A percentile compares a stretch with the other conserved stretches of the same genome.
These are phyloP conservation scores for Dendrophyllia cribrosa DNA, from an alignment of 64 coral and sea anemone genomes.

Conservation along the genomic window DNA sequence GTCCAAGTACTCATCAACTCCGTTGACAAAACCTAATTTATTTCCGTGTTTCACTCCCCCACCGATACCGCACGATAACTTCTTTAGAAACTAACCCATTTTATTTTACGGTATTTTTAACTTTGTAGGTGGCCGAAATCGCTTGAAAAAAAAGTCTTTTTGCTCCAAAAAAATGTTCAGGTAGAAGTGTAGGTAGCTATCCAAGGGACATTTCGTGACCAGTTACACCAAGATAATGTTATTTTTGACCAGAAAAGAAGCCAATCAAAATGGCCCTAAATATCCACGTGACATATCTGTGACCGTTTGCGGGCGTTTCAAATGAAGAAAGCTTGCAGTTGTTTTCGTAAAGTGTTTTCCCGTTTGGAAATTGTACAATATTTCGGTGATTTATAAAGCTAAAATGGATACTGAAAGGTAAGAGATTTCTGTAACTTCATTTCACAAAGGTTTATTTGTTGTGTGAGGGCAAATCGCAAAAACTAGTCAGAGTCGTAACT, in stretches of 20 bases:
- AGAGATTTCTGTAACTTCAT: background rate
- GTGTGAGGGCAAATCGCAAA: background rate
- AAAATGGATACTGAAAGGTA: conserved; percentile 77
- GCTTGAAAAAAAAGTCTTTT: no score
- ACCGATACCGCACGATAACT: no score
- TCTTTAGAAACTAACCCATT: no score
- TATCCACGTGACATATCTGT: conserved; percentile 24
- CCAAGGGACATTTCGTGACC: background rate
- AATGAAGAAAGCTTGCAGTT: background rate
- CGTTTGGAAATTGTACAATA: background rate
- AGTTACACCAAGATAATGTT: background rate
- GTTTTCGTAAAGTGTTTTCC: background rate
- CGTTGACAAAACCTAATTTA: no score
- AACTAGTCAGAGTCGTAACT: background rate
- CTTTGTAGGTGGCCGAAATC: no score
- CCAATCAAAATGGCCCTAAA: conserved; percentile 22
- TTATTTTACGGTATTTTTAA: no score
- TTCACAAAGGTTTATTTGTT: background rate
- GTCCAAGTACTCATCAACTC: no score
- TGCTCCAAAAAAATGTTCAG: no score
- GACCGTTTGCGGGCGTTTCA: conserved; percentile 78
- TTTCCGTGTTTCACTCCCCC: no score
- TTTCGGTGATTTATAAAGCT: background rate
- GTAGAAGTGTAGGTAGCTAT: no score
- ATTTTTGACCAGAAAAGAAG: background rate